These are phyloP conservation scores for Ashinkailepas kermadecensis DNA, from an alignment of 2,888 invertebrate species.

Conservation along the genomic window DNA sequence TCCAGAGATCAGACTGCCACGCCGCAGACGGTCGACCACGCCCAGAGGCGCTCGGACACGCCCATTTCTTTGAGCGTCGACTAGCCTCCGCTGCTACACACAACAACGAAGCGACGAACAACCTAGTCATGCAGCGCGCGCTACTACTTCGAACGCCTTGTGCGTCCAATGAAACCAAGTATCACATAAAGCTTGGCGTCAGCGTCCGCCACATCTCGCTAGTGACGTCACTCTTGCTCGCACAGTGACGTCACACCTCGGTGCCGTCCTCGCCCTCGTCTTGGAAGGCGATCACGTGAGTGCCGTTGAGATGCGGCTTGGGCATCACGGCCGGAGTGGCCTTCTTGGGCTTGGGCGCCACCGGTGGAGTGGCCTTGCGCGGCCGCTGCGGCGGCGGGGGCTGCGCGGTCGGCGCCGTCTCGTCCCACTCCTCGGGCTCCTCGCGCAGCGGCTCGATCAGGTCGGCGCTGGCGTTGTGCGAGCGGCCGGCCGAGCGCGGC, in stretches of 20 bases:
- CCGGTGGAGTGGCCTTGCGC: slow-evolving; percentile 23
- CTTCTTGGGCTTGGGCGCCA: slow-evolving; percentile 26
- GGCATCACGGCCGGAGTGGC: slow-evolving; percentile 3
- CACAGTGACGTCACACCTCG: not conserved
- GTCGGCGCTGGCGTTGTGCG: slow-evolving; percentile 18
- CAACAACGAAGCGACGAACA: not conserved
- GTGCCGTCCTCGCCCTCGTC: slow-evolving; percentile 19
- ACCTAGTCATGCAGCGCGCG: not conserved
- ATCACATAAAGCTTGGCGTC: not conserved
- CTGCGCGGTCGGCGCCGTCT: not conserved
- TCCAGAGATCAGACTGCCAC: not conserved
- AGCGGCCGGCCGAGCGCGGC: not conserved
- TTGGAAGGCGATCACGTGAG: slow-evolving; percentile 1
- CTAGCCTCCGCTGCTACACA: not conserved
- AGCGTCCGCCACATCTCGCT: not conserved
- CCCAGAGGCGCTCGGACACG: no score
- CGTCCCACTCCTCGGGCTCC: not conserved
- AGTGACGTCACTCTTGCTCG: not conserved
- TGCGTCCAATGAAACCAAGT: not conserved
- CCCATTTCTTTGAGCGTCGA: no score
- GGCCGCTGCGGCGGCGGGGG: not conserved
- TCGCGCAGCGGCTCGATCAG: slow-evolving; percentile 22
- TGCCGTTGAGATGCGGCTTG: not conserved
- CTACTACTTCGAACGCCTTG: no score
- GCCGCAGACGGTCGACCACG: not conserved